Evolutionary conservation across 2,797 vertebrate species (phyloP).

Genomic region (Acipenser transmontanus): DNA sequence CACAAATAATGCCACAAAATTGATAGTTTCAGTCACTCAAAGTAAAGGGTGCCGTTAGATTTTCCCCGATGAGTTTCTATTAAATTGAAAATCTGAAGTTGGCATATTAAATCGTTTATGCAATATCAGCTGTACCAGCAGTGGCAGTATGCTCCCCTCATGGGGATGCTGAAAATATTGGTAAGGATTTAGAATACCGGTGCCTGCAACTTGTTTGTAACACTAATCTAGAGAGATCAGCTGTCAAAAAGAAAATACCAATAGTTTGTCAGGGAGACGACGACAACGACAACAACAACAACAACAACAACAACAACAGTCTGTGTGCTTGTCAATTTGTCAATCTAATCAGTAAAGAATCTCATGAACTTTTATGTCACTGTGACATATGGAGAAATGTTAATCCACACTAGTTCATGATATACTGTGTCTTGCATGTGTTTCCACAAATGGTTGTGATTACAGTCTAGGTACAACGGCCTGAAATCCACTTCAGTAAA

Average conservation of each 20-base stretch:
- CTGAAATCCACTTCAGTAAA: neutral
- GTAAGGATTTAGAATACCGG: conserved; percentile 2
- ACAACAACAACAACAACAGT: neutral
- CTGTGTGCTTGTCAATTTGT: conserved; percentile 10
- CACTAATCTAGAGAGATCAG: neutral
- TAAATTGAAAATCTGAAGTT: no score
- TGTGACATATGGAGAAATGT: conserved; percentile 11
- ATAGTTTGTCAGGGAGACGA: neutral
- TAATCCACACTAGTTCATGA: neutral
- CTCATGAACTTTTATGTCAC: conserved; percentile 5
- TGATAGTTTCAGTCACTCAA: no score
- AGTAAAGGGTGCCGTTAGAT: no score
- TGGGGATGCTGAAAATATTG: no score
- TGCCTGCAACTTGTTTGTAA: conserved; percentile 15
- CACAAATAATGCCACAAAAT: no score
- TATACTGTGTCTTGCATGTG: conserved; percentile 4
- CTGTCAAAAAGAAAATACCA: neutral
- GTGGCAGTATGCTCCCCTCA: no score
- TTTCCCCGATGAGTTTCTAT: no score
- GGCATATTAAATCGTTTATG: no score
- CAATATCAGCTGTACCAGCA: no score
- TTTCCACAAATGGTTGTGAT: neutral
- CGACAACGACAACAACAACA: neutral
- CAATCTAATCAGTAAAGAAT: conserved; percentile 3
- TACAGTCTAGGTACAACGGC: neutral